Evolutionary conservation across 2,797 vertebrate genomes (phyloP).

Genomic region (Sebastes reedi): DNA sequence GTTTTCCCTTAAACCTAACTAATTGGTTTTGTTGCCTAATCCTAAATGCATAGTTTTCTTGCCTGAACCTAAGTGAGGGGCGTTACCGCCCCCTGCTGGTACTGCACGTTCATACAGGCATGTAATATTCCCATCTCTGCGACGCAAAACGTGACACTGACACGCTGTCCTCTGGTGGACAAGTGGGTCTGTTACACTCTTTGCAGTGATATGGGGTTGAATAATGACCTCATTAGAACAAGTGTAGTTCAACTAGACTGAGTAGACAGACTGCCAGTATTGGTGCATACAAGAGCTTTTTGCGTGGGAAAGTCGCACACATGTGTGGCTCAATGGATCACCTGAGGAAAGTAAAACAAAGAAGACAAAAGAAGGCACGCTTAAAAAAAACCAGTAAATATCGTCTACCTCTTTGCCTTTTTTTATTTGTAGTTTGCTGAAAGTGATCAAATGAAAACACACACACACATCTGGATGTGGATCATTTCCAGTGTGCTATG

Average conservation of each 20-base stretch:
- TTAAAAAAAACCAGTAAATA: neutral
- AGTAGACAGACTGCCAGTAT: neutral
- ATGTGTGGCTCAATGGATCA: slow-evolving; percentile 20
- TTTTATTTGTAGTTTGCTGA: neutral
- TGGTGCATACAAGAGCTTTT: neutral
- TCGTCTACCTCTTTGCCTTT: neutral
- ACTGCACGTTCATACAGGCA: too few relatives aligned
- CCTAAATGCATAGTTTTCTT: too few relatives aligned
- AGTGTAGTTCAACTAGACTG: neutral
- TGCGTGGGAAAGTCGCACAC: slow-evolving; percentile 37
- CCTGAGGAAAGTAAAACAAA: slow-evolving; percentile 32
- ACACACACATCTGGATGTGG: neutral
- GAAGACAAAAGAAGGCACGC: slow-evolving; percentile 2
- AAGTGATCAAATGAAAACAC: neutral
- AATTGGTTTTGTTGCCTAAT: too few relatives aligned
- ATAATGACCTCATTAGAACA: slow-evolving; percentile 4
- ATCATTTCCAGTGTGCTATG: neutral
- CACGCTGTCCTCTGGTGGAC: too few relatives aligned
- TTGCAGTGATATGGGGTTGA: too few relatives aligned
- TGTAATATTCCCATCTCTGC: too few relatives aligned
- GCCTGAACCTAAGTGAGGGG: too few relatives aligned
- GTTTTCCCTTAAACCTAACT: too few relatives aligned
- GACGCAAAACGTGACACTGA: too few relatives aligned
- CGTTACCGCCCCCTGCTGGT: too few relatives aligned
- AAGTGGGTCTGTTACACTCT: too few relatives aligned